Base-by-base conservation (phyloP, 2,888 invertebrate species). In the Drosophila nigritarsus region DNA sequence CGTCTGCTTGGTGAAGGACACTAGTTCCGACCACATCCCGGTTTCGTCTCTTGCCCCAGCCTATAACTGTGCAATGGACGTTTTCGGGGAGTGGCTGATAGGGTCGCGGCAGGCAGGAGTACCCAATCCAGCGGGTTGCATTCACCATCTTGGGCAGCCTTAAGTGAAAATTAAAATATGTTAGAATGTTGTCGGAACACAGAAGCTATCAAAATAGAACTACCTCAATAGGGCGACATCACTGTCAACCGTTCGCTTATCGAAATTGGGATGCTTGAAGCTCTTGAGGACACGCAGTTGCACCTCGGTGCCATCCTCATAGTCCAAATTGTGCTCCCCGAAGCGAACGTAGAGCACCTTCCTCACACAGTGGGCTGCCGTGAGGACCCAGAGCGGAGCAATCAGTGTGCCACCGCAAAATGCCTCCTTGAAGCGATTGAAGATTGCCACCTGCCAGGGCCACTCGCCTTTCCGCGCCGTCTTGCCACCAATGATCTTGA, bases 391-490 rank as follows among this genome's bases (percentile, higher is more conserved):
- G 53, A 95, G 94, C 0, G 96, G 94, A 0, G 96, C 95, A 24
- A 98, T 95, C 36, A 98, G 92, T 2, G 98, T 97, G 2, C 98
- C 98, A 0, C 98, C 98, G 90, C 98, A 98, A 91, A 97, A 97
- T 34, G 97, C 96, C 93, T 98, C 98, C 94, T 96, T 96, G 92
- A 95, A 96, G 89, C 96, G 94, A 92, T 98, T 98, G 69, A 98
- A 94, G 61, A 99, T 95, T 60, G 97, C 98, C 27, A 97, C 98
- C 94, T 98, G 98, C 98, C 98, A 98, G 0, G 98, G 98, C 98
- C 98, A 99, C 90, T 96, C 96, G 45, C 97, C 97, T 56, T 95
- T 96, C 15, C 95, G 94, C 0, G 97, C 95, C 48, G 97, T 96
- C 61, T 95, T 94, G 1, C 98, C 98, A 0, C 98, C 98, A 65